Evolutionary conservation across 2,888 invertebrate genomes (phyloP).

Genomic region (Pachycephus smyrnensis): DNA sequence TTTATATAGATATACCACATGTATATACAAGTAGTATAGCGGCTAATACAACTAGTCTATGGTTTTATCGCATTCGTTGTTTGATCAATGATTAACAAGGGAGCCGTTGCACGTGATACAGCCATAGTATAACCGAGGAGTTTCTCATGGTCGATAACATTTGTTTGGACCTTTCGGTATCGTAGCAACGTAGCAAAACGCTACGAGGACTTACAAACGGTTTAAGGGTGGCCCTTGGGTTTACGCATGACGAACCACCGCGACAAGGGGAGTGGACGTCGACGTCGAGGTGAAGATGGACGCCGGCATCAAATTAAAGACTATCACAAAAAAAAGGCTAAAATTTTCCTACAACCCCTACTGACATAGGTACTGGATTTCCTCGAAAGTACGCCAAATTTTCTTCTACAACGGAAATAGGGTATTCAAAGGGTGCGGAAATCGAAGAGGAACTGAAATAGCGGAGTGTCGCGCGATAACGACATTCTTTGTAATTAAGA

Average conservation of each 20-base stretch:
- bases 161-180: slow-evolving; percentile 56
- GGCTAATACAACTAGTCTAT: background rate
- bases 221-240: background rate
- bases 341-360: background rate
- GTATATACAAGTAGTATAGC: background rate
- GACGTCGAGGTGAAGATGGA: background rate
- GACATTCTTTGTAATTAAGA: too few species aligned
- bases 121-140: slow-evolving; percentile 7
- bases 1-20: too few species aligned
- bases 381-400: background rate
- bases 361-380: background rate
- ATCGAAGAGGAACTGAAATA: too few species aligned
- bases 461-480: too few species aligned
- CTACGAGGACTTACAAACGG: background rate
- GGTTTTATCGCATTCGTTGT: slow-evolving; percentile 28
- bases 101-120: slow-evolving; percentile 22
- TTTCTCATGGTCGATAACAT: slow-evolving; percentile 53
- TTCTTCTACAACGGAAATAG: background rate
- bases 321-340: background rate
- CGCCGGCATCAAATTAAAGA: background rate
- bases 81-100: slow-evolving; percentile 50
- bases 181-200: slow-evolving; percentile 48
- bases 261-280: background rate
- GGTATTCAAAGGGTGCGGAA: background rate
- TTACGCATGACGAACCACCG: background rate